Evolutionary conservation across 2,888 invertebrate species (phyloP), one percentile per base, ranked within the genome.

Genomic region (Liodrosophila aerea): DNA sequence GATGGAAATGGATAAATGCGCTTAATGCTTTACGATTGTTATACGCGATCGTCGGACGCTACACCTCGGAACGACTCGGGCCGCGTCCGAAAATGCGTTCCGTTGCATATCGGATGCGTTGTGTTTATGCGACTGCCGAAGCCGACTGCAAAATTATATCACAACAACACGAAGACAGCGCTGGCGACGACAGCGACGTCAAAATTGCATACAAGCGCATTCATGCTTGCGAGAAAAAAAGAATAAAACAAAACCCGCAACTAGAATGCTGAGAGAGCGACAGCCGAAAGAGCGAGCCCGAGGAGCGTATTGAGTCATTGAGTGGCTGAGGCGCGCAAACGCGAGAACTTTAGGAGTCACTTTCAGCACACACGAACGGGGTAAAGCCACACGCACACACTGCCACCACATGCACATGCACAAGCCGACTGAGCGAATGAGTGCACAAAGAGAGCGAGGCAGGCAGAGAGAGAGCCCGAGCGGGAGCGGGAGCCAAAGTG

Each of bases 11-110:
- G 67, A 67, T 22, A 67, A 84, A 78, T 84, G 85, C 77, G 85
- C 85, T 84, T 81, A 77, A 84, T 85, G 84, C 84, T 87, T 89
- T 87, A 88, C 87, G 87, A 87, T 87, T 89, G 87, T 77, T 88
- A 88, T 85, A 88, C 88, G 87, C 89, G 89, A 89, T 90, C 90
- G 90, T 88, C 90, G 90, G 89, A 89, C 89, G 90, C 89, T 90
- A 89, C 88, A 90, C 90, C 88, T 90, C 90, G 90, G 88, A 88
- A 88, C 88, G 88, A 88, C 85, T 90, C 90, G 89, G 89, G 88
- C 87, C 89, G 90, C 90, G 89, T 90, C 90, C 90, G 90, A 90
- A 90, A 89, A 90, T 89, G 89, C 90, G 89, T 90, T 90, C 89
- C 90, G 90, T 88, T 90, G 90, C 90, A 90, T 90, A 88, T 89